phyloP scores from a whole-genome alignment of 2,888 invertebrate species.

The Nymphalis polychloros region DNA sequence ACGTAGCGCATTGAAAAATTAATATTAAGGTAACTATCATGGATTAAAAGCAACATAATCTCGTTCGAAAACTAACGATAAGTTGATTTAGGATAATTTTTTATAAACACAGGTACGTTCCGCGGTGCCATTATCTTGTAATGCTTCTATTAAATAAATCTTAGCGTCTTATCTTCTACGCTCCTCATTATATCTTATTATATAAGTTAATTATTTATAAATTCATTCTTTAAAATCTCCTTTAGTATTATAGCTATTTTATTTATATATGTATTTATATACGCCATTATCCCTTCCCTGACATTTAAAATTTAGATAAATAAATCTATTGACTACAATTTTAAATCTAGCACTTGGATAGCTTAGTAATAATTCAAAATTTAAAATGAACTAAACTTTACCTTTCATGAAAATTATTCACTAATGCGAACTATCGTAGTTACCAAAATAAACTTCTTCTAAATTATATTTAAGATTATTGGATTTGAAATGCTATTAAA shows the following conservation, averaged over 20 bases:
- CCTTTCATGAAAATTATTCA: slow-evolving; percentile 66
- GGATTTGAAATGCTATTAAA: slow-evolving; percentile 48
- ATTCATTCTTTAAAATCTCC: slow-evolving; percentile 13
- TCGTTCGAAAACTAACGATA: slow-evolving; percentile 71
- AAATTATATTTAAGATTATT: slow-evolving; percentile 75
- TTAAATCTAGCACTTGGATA: slow-evolving; percentile 71
- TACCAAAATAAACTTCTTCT: slow-evolving; percentile 76
- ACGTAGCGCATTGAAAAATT: slow-evolving; percentile 58
- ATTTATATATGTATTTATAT: slow-evolving; percentile 14
- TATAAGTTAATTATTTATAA: slow-evolving; percentile 23
- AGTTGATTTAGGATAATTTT: slow-evolving; percentile 77
- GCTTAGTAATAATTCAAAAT: slow-evolving; percentile 74
- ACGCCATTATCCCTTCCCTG: slow-evolving; percentile 20
- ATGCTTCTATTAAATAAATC: slow-evolving; percentile 67
- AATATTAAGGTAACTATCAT: slow-evolving; percentile 60
- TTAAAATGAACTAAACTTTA: slow-evolving; percentile 63
- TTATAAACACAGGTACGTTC: slow-evolving; percentile 78
- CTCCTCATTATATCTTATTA: slow-evolving; percentile 41
- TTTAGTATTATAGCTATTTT: slow-evolving; percentile 12
- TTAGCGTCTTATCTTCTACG: slow-evolving; percentile 65
- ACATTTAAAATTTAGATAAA: slow-evolving; percentile 47
- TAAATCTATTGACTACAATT: slow-evolving; percentile 54
- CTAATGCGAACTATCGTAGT: slow-evolving; percentile 71
- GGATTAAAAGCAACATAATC: slow-evolving; percentile 69
- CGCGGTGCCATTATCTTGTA: slow-evolving; percentile 77